Conservation (phyloP, 2,113 vertebrate species). For the Scopus umbretta region DNA sequence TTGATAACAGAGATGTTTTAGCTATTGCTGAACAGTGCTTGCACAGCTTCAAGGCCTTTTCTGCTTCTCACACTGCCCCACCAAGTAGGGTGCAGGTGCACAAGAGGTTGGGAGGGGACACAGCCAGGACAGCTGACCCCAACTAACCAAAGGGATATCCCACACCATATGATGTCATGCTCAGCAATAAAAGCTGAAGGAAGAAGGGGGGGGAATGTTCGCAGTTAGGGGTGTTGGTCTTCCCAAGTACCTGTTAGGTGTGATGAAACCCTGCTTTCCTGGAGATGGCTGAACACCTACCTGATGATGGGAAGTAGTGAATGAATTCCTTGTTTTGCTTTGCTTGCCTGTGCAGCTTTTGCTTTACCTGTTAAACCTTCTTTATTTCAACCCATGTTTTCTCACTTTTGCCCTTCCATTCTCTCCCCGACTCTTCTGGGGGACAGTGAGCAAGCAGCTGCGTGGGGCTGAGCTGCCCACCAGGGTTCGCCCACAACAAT, state of each 20-base stretch:
- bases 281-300: background rate
- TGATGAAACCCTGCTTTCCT: background rate
- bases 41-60: background rate
- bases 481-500: background rate
- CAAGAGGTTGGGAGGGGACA: background rate
- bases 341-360: background rate
- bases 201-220: background rate
- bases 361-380: background rate
- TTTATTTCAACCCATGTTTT: background rate
- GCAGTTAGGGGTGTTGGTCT: accelerated
- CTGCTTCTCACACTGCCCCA: background rate
- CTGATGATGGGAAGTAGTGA: accelerated
- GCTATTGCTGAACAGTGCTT: background rate
- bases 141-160: background rate
- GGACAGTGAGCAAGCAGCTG: background rate
- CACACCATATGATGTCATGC: background rate
- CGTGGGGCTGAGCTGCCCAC: background rate
- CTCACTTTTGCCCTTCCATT: background rate
- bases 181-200: background rate
- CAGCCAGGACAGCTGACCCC: background rate
- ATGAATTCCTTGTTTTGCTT: background rate
- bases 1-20: background rate
- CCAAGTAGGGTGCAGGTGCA: background rate
- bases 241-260: accelerated
- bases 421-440: background rate